Evolutionary conservation across 2,797 vertebrate genomes (phyloP), one percentile per base, ranked within the genome.

Genomic region (Poecilia wingei): DNA sequence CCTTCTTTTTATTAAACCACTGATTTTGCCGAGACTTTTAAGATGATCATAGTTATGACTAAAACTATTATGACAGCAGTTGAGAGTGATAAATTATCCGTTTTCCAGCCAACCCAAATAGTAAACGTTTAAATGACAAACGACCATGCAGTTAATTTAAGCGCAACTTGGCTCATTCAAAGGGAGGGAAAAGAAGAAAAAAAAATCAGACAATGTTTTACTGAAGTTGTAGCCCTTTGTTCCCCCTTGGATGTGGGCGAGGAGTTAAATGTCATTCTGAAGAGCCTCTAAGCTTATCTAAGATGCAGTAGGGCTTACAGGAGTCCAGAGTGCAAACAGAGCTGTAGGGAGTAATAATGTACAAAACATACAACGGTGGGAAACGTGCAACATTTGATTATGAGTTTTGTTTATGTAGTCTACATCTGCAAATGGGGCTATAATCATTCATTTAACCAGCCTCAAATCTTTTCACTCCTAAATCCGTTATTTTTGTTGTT

Each of bases 211-310:
- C 41, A 22, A 41, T 69, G 66, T 69, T 69, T 43, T 10, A 69
- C 39, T 43, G 66, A 41, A n/a, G 36, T 69, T 43, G 45, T 28
- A 72, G 72, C 72, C 47, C 31, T 49, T 49, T 6, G 31, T 73
- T 73, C 33, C 36, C 47, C 47, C 18, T 13, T 59, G 20, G 28
- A 2, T 43, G 68, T 73, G 49, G 73, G 47, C 3, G 6, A 73
- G 59, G 45, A 76, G 49, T 45, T 61, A 46, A 46, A 71, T 79
- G 71, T 0, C 77, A 73, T 72, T 20, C 16, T 73, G 45, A 73
- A 53, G 10, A 53, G 47, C 72, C 33, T 73, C 49, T 73, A 31
- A 61, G 36, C 22, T 70, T 70, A 70, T 70, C 68, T 70, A 46
- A 70, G 68, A 45, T 0, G 12, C 41, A 70, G 20, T 45, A 7